Base-by-base conservation (phyloP, 2,113 vertebrate species). In the Corynorhinus townsendii region DNA sequence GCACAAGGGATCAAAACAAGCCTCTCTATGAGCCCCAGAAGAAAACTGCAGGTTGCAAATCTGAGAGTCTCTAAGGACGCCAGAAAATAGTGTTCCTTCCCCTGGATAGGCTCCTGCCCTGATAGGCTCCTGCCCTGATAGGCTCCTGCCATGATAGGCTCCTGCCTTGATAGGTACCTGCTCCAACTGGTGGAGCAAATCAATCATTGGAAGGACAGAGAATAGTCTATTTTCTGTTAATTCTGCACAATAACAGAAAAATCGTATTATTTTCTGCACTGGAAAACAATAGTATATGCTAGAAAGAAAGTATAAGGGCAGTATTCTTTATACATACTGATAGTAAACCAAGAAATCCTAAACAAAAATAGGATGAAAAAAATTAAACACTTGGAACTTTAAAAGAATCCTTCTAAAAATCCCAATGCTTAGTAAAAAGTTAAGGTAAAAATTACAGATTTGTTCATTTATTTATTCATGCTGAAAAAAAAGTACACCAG, bases 81-180 rank as follows among this genome's bases (percentile, higher is more conserved):
- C 3, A 86, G 47, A 40, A 56, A 72, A 35, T 3, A 66, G 30
- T 40, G 15, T 5, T 83, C n/a, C 38, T 22, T 7, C 5, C 4
- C 0, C 14, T 45, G 79, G 10, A 64, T 3, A 2, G n/a, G 0
- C 9, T 62, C 26, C 24, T 91, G 3, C 47, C 10, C 7, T 5
- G 11, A 56, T 2, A 2, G 22, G 0, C 45, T 7, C 17, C 54
- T 56, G 20, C 54, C 7, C 54, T 56, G 54, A 54, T 1, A 3
- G 26, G 0, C 10, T 56, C 26, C 26, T 91, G 3, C 43, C 8
- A 5, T 4, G 12, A 59, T 3, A 3, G 24, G 0, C 10, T 56
- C 26, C 26, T 91, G 3, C 43, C 8, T 5, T 4, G 12, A 59
- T 3, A 3, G 26, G 0, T 11, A 35, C n/a, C 30, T 92, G 75